Evolutionary conservation across 2,113 vertebrate species (phyloP), one percentile per base, ranked within the genome.

Genomic region (Orthochromis indermauri): DNA sequence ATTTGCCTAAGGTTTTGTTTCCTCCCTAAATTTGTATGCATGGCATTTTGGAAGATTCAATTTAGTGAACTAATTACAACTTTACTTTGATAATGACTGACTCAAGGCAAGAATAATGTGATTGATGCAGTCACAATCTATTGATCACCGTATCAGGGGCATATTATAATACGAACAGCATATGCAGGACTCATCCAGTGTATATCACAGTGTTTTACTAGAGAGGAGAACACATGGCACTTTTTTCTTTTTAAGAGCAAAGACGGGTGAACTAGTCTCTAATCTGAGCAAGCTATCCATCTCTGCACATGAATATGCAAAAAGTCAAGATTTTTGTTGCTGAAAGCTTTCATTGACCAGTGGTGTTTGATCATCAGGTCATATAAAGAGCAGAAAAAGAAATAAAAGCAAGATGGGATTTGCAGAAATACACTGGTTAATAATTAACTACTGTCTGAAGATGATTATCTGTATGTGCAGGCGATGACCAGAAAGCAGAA

Each of bases 251-350:
- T 24, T 24, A 24, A 42, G 66, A 71, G 42, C 26, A 78, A 49
- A 78, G 24, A n/a, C 0, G 1, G 10, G 24, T 49, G 26, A 49
- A 49, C 40, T 8, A 31, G 1, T n/a, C 26, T 49, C 6, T 19
- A 78, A 31, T 49, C 24, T 51, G 73, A 49, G 45, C 26, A 78
- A 51, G 16, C 45, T 78, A 10, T 31, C 73, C 24, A 76, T 17
- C 71, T 49, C 42, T 31, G 24, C 24, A 31, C 26, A n/a, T 31
- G 45, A 49, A n/a, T 49, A 49, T 49, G 26, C 42, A 78, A 8
- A 31, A 31, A 8, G 26, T 1, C 45, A 49, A 31, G 71, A 78
- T 49, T 31, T n/a, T 2, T 78, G 45, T 49, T 49, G 26, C 10
- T 31, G 42, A 28, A 78, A 78, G 71, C 42, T 31, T 78, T 31